These are phyloP conservation scores for Rhopalosiphum padi DNA, from an alignment of 1,140 invertebrate genomes.

Conservation along the genomic window DNA sequence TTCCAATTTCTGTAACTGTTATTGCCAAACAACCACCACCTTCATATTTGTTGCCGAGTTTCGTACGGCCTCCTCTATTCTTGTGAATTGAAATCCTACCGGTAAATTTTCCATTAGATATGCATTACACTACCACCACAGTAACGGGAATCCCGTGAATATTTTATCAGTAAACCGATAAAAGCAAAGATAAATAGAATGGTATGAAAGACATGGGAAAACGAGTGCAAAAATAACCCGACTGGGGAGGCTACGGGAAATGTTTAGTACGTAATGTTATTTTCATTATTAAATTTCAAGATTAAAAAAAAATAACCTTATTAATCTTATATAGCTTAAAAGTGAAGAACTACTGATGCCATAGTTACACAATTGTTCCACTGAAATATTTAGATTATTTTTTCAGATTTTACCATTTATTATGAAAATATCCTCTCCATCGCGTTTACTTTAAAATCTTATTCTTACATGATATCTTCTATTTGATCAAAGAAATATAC, in stretches of 20 bases:
- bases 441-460: not conserved
- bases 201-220: no score
- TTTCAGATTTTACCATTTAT: not conserved
- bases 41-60: constrained; percentile 10
- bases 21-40: constrained; percentile 36
- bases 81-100: constrained; percentile 42
- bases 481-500: not conserved
- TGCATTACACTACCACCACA: constrained; percentile 31
- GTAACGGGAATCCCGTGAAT: constrained; percentile 8
- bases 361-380: not conserved
- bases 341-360: not conserved
- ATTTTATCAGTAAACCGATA: constrained; percentile 46
- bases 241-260: not conserved
- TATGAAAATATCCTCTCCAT: not conserved
- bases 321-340: not conserved
- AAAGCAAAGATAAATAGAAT: not conserved
- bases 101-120: constrained; percentile 36
- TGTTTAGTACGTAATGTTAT: not conserved
- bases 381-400: not conserved
- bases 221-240: not conserved
- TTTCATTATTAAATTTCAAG: not conserved
- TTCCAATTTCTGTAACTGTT: constrained; percentile 41
- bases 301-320: not conserved
- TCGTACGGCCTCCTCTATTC: not conserved
- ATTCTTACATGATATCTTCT: not conserved